Percentiles rank a stretch among this genome's conserved stretches.
phyloP scores from a whole-genome alignment of 2,113 vertebrate species.

The Carettochelys insculpta region DNA sequence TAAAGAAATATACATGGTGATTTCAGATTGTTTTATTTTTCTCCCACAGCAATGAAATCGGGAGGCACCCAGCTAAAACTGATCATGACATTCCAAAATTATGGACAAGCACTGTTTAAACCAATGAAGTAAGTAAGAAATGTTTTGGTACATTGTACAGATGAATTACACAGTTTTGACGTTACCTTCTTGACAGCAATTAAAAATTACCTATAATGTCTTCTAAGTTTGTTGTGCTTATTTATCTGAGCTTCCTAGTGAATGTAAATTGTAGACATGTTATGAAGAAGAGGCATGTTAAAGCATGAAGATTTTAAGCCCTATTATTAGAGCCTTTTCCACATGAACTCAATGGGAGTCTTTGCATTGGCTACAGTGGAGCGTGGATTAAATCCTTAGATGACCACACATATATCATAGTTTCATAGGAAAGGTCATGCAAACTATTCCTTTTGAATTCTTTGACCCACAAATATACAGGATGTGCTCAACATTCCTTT shows the following conservation, averaged over 20 bases:
- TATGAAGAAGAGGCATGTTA: not conserved
- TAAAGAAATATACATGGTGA: not conserved
- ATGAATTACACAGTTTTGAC: not conserved
- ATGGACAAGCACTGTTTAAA: conserved; percentile 97
- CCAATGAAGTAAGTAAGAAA: conserved; percentile 95
- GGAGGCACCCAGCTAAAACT: conserved; percentile 98
- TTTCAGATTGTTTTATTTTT: conserved; percentile 14
- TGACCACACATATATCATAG: not conserved
- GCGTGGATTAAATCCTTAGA: not conserved
- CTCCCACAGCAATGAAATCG: conserved; percentile 93
- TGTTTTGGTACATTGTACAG: not conserved
- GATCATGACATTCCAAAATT: conserved; percentile 99
- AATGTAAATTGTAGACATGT: not conserved
- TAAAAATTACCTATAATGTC: not conserved
- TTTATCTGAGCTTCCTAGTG: not conserved
- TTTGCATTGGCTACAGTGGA: not conserved
- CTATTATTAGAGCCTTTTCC: not conserved
- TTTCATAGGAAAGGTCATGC: not conserved
- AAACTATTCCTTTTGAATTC: conserved; percentile 8
- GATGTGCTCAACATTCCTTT: conserved; percentile 13
- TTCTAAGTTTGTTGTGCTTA: not conserved
- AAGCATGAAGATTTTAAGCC: not conserved
- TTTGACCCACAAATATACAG: conserved; percentile 3
- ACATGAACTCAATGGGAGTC: not conserved
- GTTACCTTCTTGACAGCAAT: not conserved